Percentiles rank a stretch among this genome's conserved stretches.
Evolutionary conservation across 2,113 vertebrate species (phyloP).

Genomic region (Psilopogon haemacephalus): DNA sequence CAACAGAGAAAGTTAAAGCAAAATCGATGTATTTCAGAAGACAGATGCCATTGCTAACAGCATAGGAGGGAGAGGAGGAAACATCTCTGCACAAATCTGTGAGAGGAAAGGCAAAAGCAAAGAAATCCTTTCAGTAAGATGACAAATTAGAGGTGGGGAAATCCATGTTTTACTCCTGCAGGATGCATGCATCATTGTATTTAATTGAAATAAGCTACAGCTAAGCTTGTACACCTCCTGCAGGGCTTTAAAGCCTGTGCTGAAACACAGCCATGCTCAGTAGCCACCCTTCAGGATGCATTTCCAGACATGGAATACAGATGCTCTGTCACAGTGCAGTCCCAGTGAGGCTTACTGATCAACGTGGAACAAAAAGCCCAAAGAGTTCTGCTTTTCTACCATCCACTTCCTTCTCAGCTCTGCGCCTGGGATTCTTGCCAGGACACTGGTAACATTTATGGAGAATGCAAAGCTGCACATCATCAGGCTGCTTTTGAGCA

Average conservation of each 20-base stretch:
- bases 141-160: background rate
- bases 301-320: background rate
- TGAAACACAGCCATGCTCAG: background rate
- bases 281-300: background rate
- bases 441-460: fast-evolving
- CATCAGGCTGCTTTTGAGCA: background rate
- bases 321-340: background rate
- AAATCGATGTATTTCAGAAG: background rate
- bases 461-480: background rate
- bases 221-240: background rate
- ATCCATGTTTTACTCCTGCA: background rate
- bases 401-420: conserved; percentile 35
- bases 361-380: background rate
- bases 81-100: background rate
- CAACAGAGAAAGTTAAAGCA: background rate
- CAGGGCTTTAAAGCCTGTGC: background rate
- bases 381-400: background rate
- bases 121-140: background rate
- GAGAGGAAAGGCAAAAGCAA: background rate
- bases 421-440: background rate
- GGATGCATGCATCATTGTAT: background rate
- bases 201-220: conserved; percentile 11
- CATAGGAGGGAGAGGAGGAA: background rate
- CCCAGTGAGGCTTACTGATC: background rate
- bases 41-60: background rate